Conservation (phyloP, 1,140 invertebrate genomes). For the Alviniconcha marisindica region DNA sequence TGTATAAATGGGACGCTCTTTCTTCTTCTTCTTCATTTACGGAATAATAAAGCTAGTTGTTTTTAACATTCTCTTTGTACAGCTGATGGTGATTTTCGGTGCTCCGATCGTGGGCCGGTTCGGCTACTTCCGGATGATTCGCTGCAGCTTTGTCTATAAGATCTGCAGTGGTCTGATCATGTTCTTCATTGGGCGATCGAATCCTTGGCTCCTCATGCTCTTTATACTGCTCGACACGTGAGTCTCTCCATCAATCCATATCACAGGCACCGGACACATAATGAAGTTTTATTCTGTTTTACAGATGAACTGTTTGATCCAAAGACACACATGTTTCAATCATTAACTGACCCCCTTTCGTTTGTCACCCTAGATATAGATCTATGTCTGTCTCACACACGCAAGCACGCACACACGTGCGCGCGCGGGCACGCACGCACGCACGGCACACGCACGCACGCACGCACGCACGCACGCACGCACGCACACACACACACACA, state of each 20-base stretch:
- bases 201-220: conserved; percentile 61
- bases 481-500: neutral
- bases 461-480: neutral
- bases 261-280: too few species aligned
- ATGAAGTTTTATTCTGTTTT: too few species aligned
- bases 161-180: conserved; percentile 61
- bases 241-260: neutral
- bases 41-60: too few species aligned
- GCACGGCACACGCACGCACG: neutral
- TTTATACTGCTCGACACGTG: conserved; percentile 48
- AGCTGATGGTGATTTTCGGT: conserved; percentile 59
- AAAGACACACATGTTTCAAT: too few species aligned
- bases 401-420: neutral
- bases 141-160: conserved; percentile 62
- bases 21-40: too few species aligned
- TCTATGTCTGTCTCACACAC: too few species aligned
- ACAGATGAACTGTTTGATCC: too few species aligned
- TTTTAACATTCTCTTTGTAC: neutral
- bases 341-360: too few species aligned
- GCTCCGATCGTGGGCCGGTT: conserved; percentile 54
- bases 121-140: conserved; percentile 66
- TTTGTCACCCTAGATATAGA: too few species aligned
- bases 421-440: neutral
- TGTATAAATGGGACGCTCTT: too few species aligned
- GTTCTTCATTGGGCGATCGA: conserved; percentile 49